Evolutionary conservation across 2,113 vertebrate species (phyloP).

Genomic region (Psettodes erumei): DNA sequence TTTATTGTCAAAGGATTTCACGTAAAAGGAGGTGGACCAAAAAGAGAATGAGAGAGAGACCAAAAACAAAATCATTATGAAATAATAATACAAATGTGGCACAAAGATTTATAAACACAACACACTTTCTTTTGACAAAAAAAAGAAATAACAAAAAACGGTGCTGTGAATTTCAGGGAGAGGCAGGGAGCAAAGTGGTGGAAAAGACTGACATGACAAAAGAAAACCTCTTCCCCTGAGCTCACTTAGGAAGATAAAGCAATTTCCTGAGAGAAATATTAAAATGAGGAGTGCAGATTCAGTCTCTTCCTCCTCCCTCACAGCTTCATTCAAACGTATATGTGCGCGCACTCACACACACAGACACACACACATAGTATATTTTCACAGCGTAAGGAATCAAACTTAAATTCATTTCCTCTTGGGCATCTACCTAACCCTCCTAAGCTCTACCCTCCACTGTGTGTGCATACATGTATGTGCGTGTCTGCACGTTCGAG

Average conservation of each 20-base stretch:
- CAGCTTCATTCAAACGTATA: constrained; percentile 14
- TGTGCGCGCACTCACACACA: not conserved
- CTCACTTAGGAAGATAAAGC: constrained; percentile 53
- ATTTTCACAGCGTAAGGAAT: constrained; percentile 37
- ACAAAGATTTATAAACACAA: constrained; percentile 6
- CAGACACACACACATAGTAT: constrained; percentile 9
- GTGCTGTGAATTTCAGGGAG: constrained; percentile 17
- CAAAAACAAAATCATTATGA: constrained; percentile 42
- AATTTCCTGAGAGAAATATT: constrained; percentile 63
- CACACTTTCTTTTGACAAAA: constrained; percentile 17
- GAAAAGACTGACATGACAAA: constrained; percentile 34
- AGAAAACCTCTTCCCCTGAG: constrained; percentile 49
- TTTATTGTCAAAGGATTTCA: no score
- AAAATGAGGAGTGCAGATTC: constrained; percentile 41
- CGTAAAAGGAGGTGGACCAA: not conserved
- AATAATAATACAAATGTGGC: constrained; percentile 9
- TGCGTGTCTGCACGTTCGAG: not conserved
- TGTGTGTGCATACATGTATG: not conserved
- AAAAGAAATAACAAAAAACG: constrained; percentile 6
- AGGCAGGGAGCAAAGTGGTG: constrained; percentile 11
- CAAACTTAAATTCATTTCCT: constrained; percentile 21
- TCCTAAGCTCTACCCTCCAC: constrained; percentile 3
- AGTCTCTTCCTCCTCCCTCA: constrained; percentile 9
- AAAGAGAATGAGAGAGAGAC: constrained; percentile 26
- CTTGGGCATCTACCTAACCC: no score